These are phyloP conservation scores for Thyatira batis DNA, from an alignment of 2,888 invertebrate genomes.

Conservation along the genomic window DNA sequence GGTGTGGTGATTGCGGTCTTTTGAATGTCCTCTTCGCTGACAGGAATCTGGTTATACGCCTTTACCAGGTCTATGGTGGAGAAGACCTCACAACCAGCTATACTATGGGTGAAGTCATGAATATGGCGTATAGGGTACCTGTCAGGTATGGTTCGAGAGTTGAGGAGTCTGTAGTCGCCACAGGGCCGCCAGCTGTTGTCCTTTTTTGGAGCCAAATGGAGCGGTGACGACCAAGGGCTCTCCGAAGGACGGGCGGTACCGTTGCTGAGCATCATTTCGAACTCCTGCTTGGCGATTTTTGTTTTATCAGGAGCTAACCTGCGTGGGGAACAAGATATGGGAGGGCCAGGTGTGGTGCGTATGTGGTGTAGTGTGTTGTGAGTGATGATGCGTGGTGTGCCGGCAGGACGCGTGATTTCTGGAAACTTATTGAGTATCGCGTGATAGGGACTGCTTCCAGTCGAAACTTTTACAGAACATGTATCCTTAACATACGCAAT, in stretches of 20 bases:
- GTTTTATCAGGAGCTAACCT: slow-evolving; percentile 10
- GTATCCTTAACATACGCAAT: neutral
- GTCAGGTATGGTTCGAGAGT: slow-evolving; percentile 39
- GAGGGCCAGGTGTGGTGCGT: slow-evolving; percentile 16
- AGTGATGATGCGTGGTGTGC: slow-evolving; percentile 2
- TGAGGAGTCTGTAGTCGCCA: slow-evolving; percentile 47
- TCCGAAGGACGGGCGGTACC: too few species aligned
- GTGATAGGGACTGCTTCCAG: slow-evolving; percentile 5
- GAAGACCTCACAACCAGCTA: slow-evolving; percentile 18
- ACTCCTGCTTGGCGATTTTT: slow-evolving; percentile 9
- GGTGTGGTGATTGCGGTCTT: slow-evolving; percentile 50
- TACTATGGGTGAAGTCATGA: slow-evolving; percentile 14
- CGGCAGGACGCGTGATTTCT: slow-evolving; percentile 12
- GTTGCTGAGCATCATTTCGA: slow-evolving; percentile 2
- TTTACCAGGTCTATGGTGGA: too few species aligned
- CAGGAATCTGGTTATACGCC: slow-evolving; percentile 57
- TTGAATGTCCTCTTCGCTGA: slow-evolving; percentile 37
- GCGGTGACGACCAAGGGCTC: slow-evolving; percentile 43
- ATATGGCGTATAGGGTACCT: slow-evolving; percentile 36
- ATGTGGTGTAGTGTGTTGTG: slow-evolving; percentile 14
- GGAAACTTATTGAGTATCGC: slow-evolving; percentile 5
- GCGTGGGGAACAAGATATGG: slow-evolving; percentile 7
- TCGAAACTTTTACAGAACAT: neutral
- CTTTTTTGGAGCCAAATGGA: slow-evolving; percentile 46
- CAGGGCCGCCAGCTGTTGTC: slow-evolving; percentile 43